Percentiles rank a stretch among this genome's conserved stretches.
Evolutionary conservation across 2,888 invertebrate genomes (phyloP).

Genomic region (Nemurella pictetii): DNA sequence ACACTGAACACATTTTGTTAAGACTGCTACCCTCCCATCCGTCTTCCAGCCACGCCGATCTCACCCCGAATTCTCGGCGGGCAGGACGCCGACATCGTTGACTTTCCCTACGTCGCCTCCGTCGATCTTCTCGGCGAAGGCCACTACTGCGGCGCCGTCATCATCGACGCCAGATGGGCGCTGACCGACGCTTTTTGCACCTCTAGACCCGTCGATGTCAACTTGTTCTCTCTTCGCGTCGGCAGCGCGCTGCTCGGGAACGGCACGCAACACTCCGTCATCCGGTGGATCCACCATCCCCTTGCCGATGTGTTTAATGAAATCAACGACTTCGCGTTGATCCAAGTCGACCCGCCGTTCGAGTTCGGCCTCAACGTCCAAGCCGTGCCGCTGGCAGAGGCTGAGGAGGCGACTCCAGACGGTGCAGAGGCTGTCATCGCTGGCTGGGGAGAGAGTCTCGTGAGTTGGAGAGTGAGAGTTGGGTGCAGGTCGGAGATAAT

Average conservation of each 20-base stretch:
- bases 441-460: too few relatives aligned
- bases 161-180: not conserved
- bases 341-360: not conserved
- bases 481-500: too few relatives aligned
- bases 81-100: not conserved
- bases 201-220: not conserved
- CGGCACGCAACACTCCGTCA: not conserved
- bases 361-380: not conserved
- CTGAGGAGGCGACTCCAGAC: not conserved
- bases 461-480: too few relatives aligned
- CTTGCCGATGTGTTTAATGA: not conserved
- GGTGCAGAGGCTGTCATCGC: not conserved
- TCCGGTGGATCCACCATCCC: not conserved
- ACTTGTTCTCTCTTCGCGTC: not conserved
- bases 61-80: not conserved
- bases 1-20: too few relatives aligned
- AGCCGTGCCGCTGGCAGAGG: not conserved
- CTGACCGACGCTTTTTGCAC: not conserved
- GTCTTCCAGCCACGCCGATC: not conserved
- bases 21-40: too few relatives aligned
- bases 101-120: not conserved
- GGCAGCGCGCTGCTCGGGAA: not conserved
- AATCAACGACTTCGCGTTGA: not conserved
- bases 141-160: not conserved
- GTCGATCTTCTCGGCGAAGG: not conserved